These are phyloP conservation scores for Atherix ibis DNA, from an alignment of 2,888 invertebrate genomes.

Conservation along the genomic window DNA sequence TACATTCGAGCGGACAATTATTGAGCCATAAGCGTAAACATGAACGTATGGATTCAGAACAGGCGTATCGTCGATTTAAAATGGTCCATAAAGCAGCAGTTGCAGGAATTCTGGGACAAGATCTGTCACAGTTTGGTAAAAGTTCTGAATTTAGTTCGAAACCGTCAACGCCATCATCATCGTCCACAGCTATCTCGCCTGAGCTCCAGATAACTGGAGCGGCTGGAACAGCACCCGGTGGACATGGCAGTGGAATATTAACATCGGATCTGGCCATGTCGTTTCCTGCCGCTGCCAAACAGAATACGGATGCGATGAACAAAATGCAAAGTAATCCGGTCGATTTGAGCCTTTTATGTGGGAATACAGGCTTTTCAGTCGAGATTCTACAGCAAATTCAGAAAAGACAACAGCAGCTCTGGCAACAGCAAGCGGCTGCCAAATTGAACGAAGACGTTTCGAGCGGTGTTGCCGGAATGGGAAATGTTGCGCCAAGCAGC, in stretches of 20 bases:
- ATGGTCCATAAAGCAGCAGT: slow-evolving; percentile 20
- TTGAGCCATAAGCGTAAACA: slow-evolving; percentile 96
- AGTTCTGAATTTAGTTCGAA: not conserved
- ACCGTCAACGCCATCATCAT: slow-evolving; percentile 4
- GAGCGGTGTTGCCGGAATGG: not conserved
- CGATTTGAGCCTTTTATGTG: slow-evolving; percentile 4
- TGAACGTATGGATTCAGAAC: slow-evolving; percentile 83
- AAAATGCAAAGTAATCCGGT: not conserved
- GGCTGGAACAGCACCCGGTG: slow-evolving; percentile 1
- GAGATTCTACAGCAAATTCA: slow-evolving; percentile 1
- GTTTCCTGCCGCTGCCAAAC: slow-evolving; percentile 1
- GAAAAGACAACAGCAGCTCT: too few species aligned
- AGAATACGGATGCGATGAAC: not conserved
- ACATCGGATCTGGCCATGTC: slow-evolving; percentile 4
- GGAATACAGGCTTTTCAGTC: not conserved
- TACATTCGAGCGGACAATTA: slow-evolving; percentile 92
- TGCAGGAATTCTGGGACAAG: not conserved
- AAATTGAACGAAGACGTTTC: not conserved
- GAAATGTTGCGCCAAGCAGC: slow-evolving; percentile 1
- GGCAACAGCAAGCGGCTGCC: too few species aligned
- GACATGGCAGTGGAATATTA: too few species aligned
- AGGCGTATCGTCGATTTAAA: slow-evolving; percentile 28
- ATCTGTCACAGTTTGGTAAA: slow-evolving; percentile 3
- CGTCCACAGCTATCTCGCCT: slow-evolving; percentile 9
- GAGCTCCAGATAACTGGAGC: slow-evolving; percentile 6